Percentiles rank a stretch among this genome's conserved stretches.
phyloP scores from a whole-genome alignment of 1,140 invertebrate species.

The Caenorhabditis inopinata region DNA sequence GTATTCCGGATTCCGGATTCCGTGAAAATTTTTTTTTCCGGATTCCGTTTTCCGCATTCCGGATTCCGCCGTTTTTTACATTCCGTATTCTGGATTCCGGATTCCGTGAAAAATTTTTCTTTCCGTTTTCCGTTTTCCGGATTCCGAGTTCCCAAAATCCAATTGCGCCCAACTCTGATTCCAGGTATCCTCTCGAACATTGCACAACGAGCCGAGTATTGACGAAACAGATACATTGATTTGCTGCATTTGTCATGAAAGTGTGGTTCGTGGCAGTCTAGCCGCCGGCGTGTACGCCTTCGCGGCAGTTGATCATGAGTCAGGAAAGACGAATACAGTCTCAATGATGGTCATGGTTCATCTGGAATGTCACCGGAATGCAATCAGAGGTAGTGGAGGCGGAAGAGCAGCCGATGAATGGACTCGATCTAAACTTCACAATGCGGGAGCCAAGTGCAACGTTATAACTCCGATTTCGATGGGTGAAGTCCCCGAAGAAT shows the following conservation, averaged over 20 bases:
- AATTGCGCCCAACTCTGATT: conserved; percentile 69
- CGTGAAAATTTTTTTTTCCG: no score
- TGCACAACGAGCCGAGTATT: conserved; percentile 89
- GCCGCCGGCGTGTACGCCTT: conserved; percentile 89
- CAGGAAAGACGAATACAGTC: conserved; percentile 83
- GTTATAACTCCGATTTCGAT: conserved; percentile 92
- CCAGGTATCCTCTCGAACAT: conserved; percentile 81
- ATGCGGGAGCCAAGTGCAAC: conserved; percentile 95
- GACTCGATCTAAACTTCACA: conserved; percentile 81
- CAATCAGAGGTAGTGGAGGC: conserved; percentile 71
- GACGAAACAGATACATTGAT: conserved; percentile 80
- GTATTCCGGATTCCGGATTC: no score
- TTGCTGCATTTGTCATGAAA: conserved; percentile 96
- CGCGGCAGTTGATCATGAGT: conserved; percentile 90
- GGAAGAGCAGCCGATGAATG: conserved; percentile 43
- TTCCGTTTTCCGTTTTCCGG: no score
- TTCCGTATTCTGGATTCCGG: no score
- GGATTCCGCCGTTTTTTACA: no score
- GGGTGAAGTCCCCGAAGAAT: conserved; percentile 87
- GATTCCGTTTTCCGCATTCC: no score
- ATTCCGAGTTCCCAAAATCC: no score
- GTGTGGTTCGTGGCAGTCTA: conserved; percentile 76
- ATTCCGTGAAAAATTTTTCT: no score
- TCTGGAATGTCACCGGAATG: conserved; percentile 94
- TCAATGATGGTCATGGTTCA: conserved; percentile 98